Conservation (phyloP, 2,888 invertebrate species). For the Hyposoter dolosus region DNA sequence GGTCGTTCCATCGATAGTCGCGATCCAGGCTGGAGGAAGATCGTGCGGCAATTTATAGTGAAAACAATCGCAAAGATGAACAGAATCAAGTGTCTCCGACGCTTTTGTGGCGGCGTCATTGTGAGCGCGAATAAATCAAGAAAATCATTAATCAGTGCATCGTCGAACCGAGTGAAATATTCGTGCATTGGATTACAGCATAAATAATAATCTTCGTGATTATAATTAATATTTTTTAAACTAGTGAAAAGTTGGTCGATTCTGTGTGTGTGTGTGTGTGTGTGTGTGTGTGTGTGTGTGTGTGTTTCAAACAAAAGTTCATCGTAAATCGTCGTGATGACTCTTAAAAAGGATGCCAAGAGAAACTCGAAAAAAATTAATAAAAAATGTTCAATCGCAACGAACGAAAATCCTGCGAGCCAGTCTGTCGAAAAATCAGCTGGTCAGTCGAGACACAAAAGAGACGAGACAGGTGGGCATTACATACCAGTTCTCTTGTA, state of each 20-base stretch:
- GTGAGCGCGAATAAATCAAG: conserved; percentile 26
- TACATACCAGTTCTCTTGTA: not conserved
- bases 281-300: too few relatives aligned
- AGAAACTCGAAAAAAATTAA: conserved; percentile 72
- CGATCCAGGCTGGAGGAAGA: not conserved
- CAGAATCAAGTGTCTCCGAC: conserved; percentile 39
- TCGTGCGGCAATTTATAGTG: conserved; percentile 1
- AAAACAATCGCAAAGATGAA: conserved; percentile 44
- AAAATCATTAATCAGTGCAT: conserved; percentile 40
- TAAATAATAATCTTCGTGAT: not conserved
- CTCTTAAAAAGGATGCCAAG: conserved; percentile 75
- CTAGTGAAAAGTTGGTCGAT: not conserved
- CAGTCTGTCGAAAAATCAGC: conserved; percentile 67
- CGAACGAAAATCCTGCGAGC: conserved; percentile 32
- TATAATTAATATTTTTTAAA: not conserved
- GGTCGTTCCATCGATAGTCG: not conserved
- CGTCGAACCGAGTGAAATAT: conserved; percentile 28
- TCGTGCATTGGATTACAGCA: not conserved
- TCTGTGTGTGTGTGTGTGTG: too few relatives aligned
- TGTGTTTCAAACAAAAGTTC: not conserved
- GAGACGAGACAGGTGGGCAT: conserved; percentile 73
- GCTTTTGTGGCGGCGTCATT: not conserved
- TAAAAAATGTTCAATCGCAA: conserved; percentile 69
- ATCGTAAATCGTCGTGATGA: conserved; percentile 71
- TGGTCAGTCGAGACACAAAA: conserved; percentile 61